Evolutionary conservation across 2,888 invertebrate genomes (phyloP).

Genomic region (Pyrgus malvae): DNA sequence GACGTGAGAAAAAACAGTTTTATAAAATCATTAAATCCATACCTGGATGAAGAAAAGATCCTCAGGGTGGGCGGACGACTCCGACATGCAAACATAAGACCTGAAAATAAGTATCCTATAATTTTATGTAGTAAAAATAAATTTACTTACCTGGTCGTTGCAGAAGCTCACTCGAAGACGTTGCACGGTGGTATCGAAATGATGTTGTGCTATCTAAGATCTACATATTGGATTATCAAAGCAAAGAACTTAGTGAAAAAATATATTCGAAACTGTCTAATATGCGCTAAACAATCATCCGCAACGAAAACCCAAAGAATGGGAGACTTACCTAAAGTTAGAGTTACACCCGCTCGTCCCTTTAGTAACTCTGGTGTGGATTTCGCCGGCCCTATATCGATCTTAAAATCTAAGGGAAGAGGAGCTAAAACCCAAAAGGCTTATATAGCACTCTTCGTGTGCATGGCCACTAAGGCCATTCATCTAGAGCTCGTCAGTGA

Average conservation of each 20-base stretch:
- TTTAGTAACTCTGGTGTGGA: slow-evolving; percentile 37
- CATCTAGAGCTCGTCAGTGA: background rate
- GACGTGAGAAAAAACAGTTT: background rate
- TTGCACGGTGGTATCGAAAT: slow-evolving; percentile 35
- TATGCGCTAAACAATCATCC: slow-evolving; percentile 1
- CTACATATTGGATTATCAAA: slow-evolving; percentile 32
- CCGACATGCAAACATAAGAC: slow-evolving; percentile 7
- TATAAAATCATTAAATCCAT: slow-evolving; percentile 22
- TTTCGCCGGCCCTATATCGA: slow-evolving; percentile 36
- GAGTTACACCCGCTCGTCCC: slow-evolving; percentile 34
- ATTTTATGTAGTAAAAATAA: slow-evolving; percentile 11
- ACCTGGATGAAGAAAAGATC: slow-evolving; percentile 16
- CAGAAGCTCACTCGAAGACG: slow-evolving; percentile 26
- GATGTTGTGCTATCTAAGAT: slow-evolving; percentile 29
- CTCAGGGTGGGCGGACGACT: slow-evolving; percentile 28
- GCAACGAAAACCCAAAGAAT: slow-evolving; percentile 18
- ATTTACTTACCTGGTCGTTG: slow-evolving; percentile 26
- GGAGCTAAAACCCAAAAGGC: slow-evolving; percentile 19
- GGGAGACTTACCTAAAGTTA: slow-evolving; percentile 35
- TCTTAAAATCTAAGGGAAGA: slow-evolving; percentile 17
- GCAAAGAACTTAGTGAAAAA: slow-evolving; percentile 5
- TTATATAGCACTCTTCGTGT: slow-evolving; percentile 18
- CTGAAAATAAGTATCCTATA: slow-evolving; percentile 26
- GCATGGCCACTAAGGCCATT: background rate
- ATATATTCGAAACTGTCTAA: background rate